Base-by-base conservation (phyloP, 2,113 vertebrate genomes). In the Ciconia boyciana region DNA sequence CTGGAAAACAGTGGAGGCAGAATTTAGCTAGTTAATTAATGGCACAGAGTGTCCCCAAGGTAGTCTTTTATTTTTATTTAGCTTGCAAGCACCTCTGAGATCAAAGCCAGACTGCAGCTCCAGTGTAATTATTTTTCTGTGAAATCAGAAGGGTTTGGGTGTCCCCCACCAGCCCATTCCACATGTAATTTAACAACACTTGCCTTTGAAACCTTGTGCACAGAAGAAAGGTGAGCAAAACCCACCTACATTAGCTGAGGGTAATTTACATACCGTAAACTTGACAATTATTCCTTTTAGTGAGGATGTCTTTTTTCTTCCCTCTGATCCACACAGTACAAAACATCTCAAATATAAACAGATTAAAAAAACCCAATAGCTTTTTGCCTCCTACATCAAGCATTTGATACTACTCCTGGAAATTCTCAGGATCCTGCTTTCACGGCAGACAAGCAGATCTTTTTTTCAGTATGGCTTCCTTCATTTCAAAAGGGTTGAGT, bases 1-100 rank as follows among this genome's bases (percentile, higher is more conserved):
- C 72, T 43, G 74, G 83, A 90, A 92, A 91, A 61, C 19, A 46
- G 62, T 1, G 3, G 49, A 93, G 57, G 72, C 77, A 75, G 77
- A 86, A 68, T 61, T 44, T 5, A 84, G 54, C 66, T 72, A 7
- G 81, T 93, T 96, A 96, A 95, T 93, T 89, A 96, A 91, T 3
- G 2, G 60, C 86, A 83, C 60, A 64, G 44, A 51, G 34, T 43
- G 65, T 92, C 65, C 77, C 89, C 81, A 77, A 87, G 57, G 66
- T 62, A 74, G 66, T 19, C 71, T 94, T 91, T 92, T 85, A 51
- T 74, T 94, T 93, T 84, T 89, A 91, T 87, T 95, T 84, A 87
- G 94, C 46, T 88, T 82, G 58, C 83, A 87, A 87, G 83, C 66
- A 91, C 78, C 70, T 90, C 75, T 29, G 49, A 91, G 91, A 96